Evolutionary conservation across 2,113 vertebrate genomes (phyloP).

Genomic region (Mungos mungo): DNA sequence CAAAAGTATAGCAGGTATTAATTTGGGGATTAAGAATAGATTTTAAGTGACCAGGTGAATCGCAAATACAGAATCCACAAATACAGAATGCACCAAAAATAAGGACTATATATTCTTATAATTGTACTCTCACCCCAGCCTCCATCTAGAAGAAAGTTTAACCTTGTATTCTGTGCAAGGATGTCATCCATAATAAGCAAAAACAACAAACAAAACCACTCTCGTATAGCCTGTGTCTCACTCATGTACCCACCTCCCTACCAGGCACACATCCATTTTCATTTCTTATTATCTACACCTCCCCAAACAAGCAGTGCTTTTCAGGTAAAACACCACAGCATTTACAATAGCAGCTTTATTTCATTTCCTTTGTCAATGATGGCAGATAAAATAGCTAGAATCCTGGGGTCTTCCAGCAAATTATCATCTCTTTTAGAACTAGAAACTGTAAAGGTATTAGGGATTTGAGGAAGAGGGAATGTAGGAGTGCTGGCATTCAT

Average conservation of each 20-base stretch:
- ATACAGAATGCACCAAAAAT: not conserved
- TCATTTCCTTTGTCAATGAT: not conserved
- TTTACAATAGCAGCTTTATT: not conserved
- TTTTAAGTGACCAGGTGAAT: not conserved
- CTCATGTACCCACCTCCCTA: not conserved
- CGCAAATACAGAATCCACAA: not conserved
- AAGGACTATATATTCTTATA: not conserved
- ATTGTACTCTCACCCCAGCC: not conserved
- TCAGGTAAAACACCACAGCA: not conserved
- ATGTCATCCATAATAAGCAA: not conserved
- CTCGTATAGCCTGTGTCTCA: not conserved
- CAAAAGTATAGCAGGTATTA: not conserved
- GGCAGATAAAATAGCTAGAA: not conserved
- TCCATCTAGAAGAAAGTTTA: not conserved
- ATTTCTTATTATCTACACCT: not conserved
- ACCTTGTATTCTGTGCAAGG: not conserved
- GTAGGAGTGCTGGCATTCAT: not conserved
- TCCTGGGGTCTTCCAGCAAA: not conserved
- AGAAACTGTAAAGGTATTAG: not conserved
- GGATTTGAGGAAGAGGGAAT: not conserved
- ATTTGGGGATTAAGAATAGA: not conserved
- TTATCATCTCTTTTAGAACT: not conserved
- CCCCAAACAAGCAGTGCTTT: not conserved
- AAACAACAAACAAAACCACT: not conserved
- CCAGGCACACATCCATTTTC: not conserved